A percentile compares a stretch with the other conserved stretches of the same genome.
Conservation (phyloP, 2,113 vertebrate species). For the Brachyhypopomus occidentalis region DNA sequence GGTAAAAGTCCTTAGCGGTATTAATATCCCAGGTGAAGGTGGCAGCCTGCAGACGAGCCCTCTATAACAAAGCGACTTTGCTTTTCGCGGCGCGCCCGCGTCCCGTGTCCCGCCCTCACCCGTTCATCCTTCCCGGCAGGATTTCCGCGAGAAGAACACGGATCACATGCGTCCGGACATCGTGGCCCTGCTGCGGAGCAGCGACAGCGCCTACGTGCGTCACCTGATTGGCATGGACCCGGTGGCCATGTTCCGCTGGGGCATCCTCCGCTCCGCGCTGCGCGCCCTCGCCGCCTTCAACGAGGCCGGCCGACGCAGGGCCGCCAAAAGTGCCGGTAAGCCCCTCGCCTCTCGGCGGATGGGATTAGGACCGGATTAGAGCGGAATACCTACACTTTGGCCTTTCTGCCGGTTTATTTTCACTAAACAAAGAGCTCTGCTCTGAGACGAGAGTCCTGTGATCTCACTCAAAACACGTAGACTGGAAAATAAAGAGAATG, state of each 20-base stretch:
- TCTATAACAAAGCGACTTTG: no score
- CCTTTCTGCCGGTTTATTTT: conserved; percentile 37
- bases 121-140: conserved; percentile 68
- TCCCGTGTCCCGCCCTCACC: no score
- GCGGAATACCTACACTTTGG: not conserved
- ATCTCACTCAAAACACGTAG: not conserved
- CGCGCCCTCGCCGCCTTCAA: conserved; percentile 88
- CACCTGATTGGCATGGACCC: conserved; percentile 97
- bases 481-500: not conserved
- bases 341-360: not conserved
- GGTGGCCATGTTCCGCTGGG: conserved; percentile 96
- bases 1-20: no score
- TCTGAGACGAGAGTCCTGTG: conserved; percentile 18
- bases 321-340: conserved; percentile 81
- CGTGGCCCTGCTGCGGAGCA: conserved; percentile 91
- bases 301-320: conserved; percentile 81
- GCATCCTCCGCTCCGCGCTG: conserved; percentile 85
- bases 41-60: no score
- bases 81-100: no score
- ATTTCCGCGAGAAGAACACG: conserved; percentile 98
- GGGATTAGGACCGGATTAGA: conserved; percentile 26
- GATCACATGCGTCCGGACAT: conserved; percentile 98
- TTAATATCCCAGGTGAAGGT: no score
- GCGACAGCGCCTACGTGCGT: conserved; percentile 88
- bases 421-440: not conserved